phyloP scores from a whole-genome alignment of 2,888 invertebrate genomes.

The Apodemia zela region DNA sequence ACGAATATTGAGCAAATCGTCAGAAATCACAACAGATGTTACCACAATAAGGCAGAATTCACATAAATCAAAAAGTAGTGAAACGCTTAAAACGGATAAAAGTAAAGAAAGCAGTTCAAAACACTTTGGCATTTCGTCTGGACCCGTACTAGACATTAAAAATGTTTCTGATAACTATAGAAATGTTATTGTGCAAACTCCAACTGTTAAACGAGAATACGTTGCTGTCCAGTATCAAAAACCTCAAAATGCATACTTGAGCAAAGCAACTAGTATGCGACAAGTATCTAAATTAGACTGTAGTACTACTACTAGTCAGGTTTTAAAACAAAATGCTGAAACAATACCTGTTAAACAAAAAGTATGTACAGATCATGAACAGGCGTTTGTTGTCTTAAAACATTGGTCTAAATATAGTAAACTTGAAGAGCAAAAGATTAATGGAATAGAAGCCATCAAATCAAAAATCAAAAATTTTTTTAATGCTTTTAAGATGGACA shows the following conservation, averaged over 20 bases:
- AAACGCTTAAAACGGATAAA: not conserved
- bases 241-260: slow-evolving; percentile 28
- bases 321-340: slow-evolving; percentile 38
- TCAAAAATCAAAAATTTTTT: slow-evolving; percentile 36
- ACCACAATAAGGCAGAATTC: slow-evolving; percentile 21
- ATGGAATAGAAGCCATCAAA: slow-evolving; percentile 35
- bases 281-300: slow-evolving; percentile 35
- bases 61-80: slow-evolving; percentile 15
- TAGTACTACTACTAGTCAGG: slow-evolving; percentile 34
- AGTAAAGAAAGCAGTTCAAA: not conserved
- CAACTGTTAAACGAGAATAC: slow-evolving; percentile 33
- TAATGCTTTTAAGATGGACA: slow-evolving; percentile 44
- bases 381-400: slow-evolving; percentile 40
- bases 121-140: too few species aligned
- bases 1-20: slow-evolving; percentile 34
- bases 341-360: slow-evolving; percentile 38
- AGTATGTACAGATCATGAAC: slow-evolving; percentile 48
- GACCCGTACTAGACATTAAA: not conserved
- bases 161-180: slow-evolving; percentile 22
- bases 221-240: slow-evolving; percentile 42
- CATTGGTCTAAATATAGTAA: slow-evolving; percentile 37
- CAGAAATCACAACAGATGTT: slow-evolving; percentile 10
- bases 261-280: slow-evolving; percentile 44
- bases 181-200: slow-evolving; percentile 42
- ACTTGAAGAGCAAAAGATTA: slow-evolving; percentile 19